phyloP scores from a whole-genome alignment of 2,113 vertebrate species.

The Pimephales promelas region DNA sequence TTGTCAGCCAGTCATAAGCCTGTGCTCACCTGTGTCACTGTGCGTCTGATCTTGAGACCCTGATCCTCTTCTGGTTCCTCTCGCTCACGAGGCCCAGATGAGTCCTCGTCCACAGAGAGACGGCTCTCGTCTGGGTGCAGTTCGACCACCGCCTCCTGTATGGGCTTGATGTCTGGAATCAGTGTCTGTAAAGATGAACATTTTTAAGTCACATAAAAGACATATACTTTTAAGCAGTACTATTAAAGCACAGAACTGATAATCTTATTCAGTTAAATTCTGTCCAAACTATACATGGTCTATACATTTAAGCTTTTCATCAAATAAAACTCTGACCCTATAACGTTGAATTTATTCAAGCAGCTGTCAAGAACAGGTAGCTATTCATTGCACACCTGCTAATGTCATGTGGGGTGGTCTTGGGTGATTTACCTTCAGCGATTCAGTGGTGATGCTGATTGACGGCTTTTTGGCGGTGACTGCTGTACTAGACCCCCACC shows the following conservation, averaged over 20 bases:
- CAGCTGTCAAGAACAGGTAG: background rate
- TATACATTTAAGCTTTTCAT: background rate
- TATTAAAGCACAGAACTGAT: background rate
- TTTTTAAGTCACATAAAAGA: background rate
- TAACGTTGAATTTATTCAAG: background rate
- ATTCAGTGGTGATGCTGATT: constrained; percentile 92
- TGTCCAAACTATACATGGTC: background rate
- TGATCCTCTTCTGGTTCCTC: constrained; percentile 70
- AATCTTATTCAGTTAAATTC: background rate
- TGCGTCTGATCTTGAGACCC: constrained; percentile 88
- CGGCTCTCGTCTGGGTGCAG: constrained; percentile 87
- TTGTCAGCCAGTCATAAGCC: background rate
- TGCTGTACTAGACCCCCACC: constrained; percentile 90
- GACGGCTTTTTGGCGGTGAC: constrained; percentile 89
- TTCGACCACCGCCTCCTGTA: constrained; percentile 84
- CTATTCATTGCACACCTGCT: background rate
- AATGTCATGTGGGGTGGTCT: background rate
- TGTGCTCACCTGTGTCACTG: constrained; percentile 84
- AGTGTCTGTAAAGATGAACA: constrained; percentile 76
- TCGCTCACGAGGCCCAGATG: constrained; percentile 63
- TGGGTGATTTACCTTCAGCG: constrained; percentile 81
- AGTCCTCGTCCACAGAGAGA: constrained; percentile 86
- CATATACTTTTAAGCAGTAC: background rate
- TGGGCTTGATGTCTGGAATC: constrained; percentile 89
- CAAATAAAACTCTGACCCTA: background rate